These are phyloP conservation scores for Protosalanx chinensis DNA, from an alignment of 2,797 vertebrate species.

Conservation along the genomic window DNA sequence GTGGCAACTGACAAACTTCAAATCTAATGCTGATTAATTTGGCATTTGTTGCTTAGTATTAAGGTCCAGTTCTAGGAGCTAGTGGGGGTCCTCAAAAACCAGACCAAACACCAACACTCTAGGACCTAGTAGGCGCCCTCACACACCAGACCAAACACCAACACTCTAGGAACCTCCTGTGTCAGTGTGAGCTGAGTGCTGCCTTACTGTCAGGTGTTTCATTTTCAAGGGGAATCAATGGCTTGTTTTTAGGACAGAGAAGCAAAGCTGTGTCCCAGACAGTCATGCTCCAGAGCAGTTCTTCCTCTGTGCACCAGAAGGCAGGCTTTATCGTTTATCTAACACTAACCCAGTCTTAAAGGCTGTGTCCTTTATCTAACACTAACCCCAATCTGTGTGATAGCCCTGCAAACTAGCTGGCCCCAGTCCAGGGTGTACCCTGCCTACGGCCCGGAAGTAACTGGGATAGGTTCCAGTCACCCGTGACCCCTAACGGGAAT, in stretches of 20 bases:
- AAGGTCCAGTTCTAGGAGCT: background rate
- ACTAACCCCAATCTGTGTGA: background rate
- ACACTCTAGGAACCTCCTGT: background rate
- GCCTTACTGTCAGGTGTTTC: background rate
- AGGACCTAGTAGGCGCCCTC: background rate
- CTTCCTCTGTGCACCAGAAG: slow-evolving; percentile 55
- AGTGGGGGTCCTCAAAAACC: background rate
- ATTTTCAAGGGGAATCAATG: background rate
- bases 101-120: background rate
- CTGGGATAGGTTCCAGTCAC: no score
- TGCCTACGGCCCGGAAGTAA: no score
- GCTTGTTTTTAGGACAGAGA: background rate
- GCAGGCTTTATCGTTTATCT: slow-evolving; percentile 5
- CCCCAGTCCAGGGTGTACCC: no score
- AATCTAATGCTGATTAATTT: slow-evolving; percentile 14
- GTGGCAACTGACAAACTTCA: slow-evolving; percentile 30
- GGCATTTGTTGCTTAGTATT: slow-evolving; percentile 13
- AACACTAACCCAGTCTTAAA: no score
- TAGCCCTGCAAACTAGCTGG: no score
- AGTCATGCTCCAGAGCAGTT: slow-evolving; percentile 23
- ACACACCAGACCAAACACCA: background rate
- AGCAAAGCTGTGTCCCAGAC: background rate
- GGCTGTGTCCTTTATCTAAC: slow-evolving; percentile 34
- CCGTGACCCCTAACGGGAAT: no score
- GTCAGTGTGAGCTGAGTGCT: background rate